Base-by-base conservation (phyloP, 2,888 invertebrate genomes). In the Calliphora vomitoria region DNA sequence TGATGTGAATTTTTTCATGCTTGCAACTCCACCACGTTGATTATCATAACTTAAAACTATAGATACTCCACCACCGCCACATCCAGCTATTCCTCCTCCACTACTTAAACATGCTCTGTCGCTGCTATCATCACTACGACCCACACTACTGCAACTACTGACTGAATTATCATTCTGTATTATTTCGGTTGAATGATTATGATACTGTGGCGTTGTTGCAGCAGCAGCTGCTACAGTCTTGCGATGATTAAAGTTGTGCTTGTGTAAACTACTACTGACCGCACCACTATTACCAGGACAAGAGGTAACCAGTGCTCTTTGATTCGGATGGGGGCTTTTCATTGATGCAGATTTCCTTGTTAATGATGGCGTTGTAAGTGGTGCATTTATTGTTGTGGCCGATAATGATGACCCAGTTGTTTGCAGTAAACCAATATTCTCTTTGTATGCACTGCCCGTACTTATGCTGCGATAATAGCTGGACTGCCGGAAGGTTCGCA, bases 401-500 rank as follows among this genome's bases (percentile, higher is more conserved):
- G 72, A 35, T 71, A 38, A 18, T 31, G 64, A 38, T 10, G 18
- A 11, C 0, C 89, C 90, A 38, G 86, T 84, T 62, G 90, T 89
- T 66, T 92, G 90, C 83, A 93, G 64, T 8, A 93, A 87, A 6
- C 91, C 91, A 50, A 93, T 90, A 44, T 92, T 92, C 71, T 93
- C 93, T 85, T 86, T 88, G 74, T 85, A 81, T 53, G 74, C 78
- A 25, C 90, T 89, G 10, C 91, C 90, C 20, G 68, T 90, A 89
- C 92, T 92, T 8, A 91, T 89, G 38, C 90, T 91, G 68, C 93
- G 91, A 82, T 92, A 92, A 80, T 92, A 93, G 82, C 92, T 93
- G 62, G 92, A 89, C 80, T 93, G 93, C 4, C 93, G 92, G 74
- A 90, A 92, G 10, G 91, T 90, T 20, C 93, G 90, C 79, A 92